Conservation (phyloP, 2,888 invertebrate genomes). For the Troilus luridus region DNA sequence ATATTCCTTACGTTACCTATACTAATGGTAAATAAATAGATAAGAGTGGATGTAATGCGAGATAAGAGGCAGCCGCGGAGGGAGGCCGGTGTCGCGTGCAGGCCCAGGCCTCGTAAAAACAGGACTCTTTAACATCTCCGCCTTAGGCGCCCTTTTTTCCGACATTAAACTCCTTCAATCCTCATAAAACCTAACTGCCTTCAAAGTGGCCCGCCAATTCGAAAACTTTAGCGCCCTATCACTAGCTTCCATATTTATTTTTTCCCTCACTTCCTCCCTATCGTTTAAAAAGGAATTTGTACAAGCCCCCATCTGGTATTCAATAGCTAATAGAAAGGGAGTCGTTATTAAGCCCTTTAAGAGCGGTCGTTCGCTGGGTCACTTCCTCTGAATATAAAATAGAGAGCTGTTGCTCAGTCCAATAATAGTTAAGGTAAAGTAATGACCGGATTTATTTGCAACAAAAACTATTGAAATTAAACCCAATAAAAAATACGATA, state of each 20-base stretch:
- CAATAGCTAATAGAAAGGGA: constrained; percentile 49
- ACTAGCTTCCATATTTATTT: constrained; percentile 3
- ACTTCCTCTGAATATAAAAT: constrained; percentile 52
- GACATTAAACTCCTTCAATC: constrained; percentile 24
- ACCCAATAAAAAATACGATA: too few relatives aligned
- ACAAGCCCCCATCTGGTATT: constrained; percentile 46
- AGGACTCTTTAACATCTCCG: neutral
- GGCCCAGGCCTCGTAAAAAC: neutral
- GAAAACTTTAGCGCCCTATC: constrained; percentile 56
- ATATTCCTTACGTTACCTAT: neutral
- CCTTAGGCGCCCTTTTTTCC: neutral
- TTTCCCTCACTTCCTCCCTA: neutral
- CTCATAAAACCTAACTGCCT: constrained; percentile 50
- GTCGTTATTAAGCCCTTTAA: constrained; percentile 4
- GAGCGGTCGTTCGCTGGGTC: neutral
- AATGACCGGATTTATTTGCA: too few relatives aligned
- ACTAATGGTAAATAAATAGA: neutral
- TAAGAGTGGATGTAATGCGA: neutral
- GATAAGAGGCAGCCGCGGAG: neutral
- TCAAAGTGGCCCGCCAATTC: constrained; percentile 30
- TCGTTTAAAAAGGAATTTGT: constrained; percentile 47
- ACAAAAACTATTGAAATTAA: too few relatives aligned
- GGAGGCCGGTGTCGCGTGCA: constrained; percentile 9
- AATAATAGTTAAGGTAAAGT: neutral
- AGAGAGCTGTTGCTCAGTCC: neutral